Evolutionary conservation across 1,140 invertebrate genomes (phyloP).

Genomic region (Wiebesia pumilae): DNA sequence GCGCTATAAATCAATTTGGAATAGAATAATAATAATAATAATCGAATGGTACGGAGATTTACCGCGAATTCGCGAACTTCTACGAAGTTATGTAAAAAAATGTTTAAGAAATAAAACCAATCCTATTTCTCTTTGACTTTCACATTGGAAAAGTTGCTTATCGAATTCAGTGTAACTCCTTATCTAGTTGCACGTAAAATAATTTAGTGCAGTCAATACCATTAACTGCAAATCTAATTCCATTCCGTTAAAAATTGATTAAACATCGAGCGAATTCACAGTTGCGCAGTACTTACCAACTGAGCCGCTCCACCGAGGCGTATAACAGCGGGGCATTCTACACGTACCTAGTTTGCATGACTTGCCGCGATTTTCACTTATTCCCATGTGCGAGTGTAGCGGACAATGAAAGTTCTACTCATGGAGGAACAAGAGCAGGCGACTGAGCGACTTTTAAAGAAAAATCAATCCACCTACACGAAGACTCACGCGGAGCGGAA

Average conservation of each 20-base stretch:
- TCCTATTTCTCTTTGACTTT: neutral
- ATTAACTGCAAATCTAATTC: neutral
- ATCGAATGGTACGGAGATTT: neutral
- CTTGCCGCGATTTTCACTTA: slow-evolving; percentile 12
- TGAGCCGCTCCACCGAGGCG: neutral
- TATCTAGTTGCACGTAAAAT: neutral
- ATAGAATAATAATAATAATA: too few species aligned
- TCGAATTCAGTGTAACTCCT: neutral
- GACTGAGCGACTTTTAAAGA: slow-evolving; percentile 27
- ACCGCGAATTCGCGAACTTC: neutral
- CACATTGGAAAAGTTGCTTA: too few species aligned
- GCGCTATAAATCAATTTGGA: too few species aligned
- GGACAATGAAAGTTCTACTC: slow-evolving; percentile 22
- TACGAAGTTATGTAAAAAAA: neutral
- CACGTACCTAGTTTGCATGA: slow-evolving; percentile 15
- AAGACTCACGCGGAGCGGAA: slow-evolving; percentile 21
- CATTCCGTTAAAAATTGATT: neutral
- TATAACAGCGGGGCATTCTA: neutral
- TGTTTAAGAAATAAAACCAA: neutral
- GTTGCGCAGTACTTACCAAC: neutral
- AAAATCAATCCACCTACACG: slow-evolving; percentile 50
- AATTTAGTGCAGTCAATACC: neutral
- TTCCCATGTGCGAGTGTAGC: neutral
- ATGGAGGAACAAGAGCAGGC: neutral
- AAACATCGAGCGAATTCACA: neutral